A percentile compares a stretch with the other conserved stretches of the same genome.
Evolutionary conservation across 2,113 vertebrate species (phyloP).

Genomic region (Drymodes brunneopygia): DNA sequence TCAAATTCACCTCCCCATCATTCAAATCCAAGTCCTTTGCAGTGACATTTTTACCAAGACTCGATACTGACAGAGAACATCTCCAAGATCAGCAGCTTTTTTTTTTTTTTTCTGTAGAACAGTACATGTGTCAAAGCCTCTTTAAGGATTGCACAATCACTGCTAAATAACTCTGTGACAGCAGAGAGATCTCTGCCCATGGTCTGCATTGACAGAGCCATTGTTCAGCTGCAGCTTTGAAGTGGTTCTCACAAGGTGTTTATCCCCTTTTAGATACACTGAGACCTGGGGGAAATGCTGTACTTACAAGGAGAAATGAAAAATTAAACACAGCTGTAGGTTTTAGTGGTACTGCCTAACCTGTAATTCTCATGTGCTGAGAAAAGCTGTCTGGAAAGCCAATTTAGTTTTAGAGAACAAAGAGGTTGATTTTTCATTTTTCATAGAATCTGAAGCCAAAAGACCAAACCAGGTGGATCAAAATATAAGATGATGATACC

Average conservation of each 20-base stretch:
- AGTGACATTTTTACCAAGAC: neutral
- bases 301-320: neutral
- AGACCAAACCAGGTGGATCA: neutral
- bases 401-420: neutral
- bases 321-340: neutral
- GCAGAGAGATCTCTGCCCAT: neutral
- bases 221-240: neutral
- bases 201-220: neutral
- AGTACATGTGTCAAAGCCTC: neutral
- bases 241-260: neutral
- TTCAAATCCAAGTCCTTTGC: neutral
- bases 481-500: neutral
- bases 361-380: neutral
- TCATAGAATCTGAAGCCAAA: neutral
- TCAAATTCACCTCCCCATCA: neutral
- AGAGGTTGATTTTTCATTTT: neutral
- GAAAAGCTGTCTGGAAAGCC: neutral
- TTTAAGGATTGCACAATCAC: neutral
- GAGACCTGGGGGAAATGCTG: neutral
- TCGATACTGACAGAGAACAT: neutral
- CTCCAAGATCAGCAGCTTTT: neutral
- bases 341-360: neutral
- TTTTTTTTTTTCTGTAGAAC: neutral
- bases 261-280: neutral
- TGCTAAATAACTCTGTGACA: neutral